These are phyloP conservation scores for Horisme vitalbata DNA, from an alignment of 2,888 invertebrate species.

Conservation along the genomic window DNA sequence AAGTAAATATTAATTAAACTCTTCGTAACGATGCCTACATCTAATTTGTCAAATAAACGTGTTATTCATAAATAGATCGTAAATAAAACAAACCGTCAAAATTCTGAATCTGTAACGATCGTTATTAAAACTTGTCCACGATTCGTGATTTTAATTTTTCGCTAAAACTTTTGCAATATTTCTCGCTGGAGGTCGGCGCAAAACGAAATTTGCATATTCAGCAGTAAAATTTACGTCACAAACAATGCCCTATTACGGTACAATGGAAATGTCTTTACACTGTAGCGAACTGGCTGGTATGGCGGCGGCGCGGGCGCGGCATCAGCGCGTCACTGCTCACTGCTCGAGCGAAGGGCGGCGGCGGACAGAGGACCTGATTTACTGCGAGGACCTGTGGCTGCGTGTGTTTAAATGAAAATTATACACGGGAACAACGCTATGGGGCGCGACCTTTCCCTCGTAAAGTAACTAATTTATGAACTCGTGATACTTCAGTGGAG, in stretches of 20 bases:
- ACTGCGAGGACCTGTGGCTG: slow-evolving; percentile 72
- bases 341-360: slow-evolving; percentile 53
- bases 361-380: slow-evolving; percentile 64
- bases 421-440: slow-evolving; percentile 65
- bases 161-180: slow-evolving; percentile 77
- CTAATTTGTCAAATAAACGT: no score
- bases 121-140: slow-evolving; percentile 57
- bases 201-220: slow-evolving; percentile 79
- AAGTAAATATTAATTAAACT: slow-evolving; percentile 19
- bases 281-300: slow-evolving; percentile 55
- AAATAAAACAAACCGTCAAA: no score
- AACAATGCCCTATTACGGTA: slow-evolving; percentile 78
- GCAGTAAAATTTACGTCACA: slow-evolving; percentile 78
- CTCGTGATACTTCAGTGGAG: slow-evolving; percentile 67
- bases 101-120: slow-evolving; percentile 29
- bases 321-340: slow-evolving; percentile 33
- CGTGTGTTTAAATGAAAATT: slow-evolving; percentile 76
- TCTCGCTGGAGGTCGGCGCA: slow-evolving; percentile 66
- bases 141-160: slow-evolving; percentile 76
- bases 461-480: slow-evolving; percentile 79
- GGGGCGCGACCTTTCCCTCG: slow-evolving; percentile 69
- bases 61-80: no score
- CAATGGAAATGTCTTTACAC: slow-evolving; percentile 79
- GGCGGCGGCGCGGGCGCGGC: slow-evolving; percentile 34
- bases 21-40: slow-evolving; percentile 1